These are phyloP conservation scores for Synergus gifuensis DNA, from an alignment of 2,888 invertebrate species.

Conservation along the genomic window DNA sequence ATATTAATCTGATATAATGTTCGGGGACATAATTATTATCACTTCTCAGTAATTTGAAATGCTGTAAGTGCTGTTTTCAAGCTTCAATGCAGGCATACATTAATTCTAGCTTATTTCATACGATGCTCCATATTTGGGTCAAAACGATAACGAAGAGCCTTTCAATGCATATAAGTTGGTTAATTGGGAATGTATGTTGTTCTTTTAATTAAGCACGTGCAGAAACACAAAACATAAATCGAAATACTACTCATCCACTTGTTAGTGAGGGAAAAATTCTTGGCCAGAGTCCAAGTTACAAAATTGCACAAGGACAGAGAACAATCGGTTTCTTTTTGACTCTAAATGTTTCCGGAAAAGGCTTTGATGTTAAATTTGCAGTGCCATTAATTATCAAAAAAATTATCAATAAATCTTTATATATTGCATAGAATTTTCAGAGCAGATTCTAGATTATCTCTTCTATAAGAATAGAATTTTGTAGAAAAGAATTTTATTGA, in stretches of 20 bases:
- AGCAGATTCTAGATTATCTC: background rate
- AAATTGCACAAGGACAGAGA: slow-evolving; percentile 22
- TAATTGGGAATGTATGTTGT: background rate
- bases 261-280: slow-evolving; percentile 13
- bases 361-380: background rate
- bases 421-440: background rate
- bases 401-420: background rate
- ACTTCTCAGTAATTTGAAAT: no score
- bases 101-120: background rate
- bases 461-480: background rate
- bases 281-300: slow-evolving; percentile 22
- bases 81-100: no score
- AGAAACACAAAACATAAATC: background rate
- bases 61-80: no score
- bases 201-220: background rate
- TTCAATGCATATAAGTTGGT: background rate
- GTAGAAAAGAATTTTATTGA: background rate
- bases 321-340: slow-evolving; percentile 20
- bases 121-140: background rate
- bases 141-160: background rate
- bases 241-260: background rate
- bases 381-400: background rate
- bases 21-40: no score
- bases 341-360: slow-evolving; percentile 26
- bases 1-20: no score